Evolutionary conservation across 1,140 invertebrate genomes (phyloP).

Genomic region (Lysiphlebus fabarum): DNA sequence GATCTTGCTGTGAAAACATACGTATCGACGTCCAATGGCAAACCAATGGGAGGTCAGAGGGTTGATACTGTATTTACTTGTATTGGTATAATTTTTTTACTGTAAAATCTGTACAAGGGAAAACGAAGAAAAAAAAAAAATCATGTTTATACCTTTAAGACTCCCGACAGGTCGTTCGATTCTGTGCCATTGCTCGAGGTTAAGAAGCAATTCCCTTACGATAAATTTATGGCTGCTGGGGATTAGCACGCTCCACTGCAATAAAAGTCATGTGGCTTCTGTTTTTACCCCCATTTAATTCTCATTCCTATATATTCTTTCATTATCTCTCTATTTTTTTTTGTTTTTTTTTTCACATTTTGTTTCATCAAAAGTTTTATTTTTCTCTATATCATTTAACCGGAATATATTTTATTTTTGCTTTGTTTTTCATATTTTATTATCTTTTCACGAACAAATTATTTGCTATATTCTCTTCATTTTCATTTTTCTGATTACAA

Average conservation of each 20-base stretch:
- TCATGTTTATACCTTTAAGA: constrained; percentile 31
- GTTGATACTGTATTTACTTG: too few relatives aligned
- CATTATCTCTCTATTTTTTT: constrained; percentile 6
- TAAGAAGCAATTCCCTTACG: constrained; percentile 40
- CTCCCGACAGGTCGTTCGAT: constrained; percentile 30
- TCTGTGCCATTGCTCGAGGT: constrained; percentile 28
- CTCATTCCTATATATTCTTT: too few relatives aligned
- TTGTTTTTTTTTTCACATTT: constrained; percentile 1
- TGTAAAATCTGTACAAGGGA: neutral
- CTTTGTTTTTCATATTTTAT: neutral
- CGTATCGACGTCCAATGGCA: neutral
- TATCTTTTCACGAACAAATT: neutral
- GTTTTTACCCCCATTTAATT: neutral
- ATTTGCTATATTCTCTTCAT: neutral
- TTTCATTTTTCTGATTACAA: neutral
- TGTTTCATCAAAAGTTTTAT: constrained; percentile 4
- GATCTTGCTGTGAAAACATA: neutral
- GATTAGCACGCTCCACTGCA: constrained; percentile 37
- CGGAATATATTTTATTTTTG: too few relatives aligned
- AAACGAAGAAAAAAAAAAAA: constrained; percentile 15
- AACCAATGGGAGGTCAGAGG: too few relatives aligned
- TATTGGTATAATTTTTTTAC: neutral
- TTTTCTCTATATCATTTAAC: too few relatives aligned
- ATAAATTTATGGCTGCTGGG: constrained; percentile 42
- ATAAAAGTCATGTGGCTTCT: constrained; percentile 37